A percentile compares a stretch with the other conserved stretches of the same genome.
These are phyloP conservation scores for Hermodice carunculata DNA, from an alignment of 2,888 invertebrate genomes.

Conservation along the genomic window DNA sequence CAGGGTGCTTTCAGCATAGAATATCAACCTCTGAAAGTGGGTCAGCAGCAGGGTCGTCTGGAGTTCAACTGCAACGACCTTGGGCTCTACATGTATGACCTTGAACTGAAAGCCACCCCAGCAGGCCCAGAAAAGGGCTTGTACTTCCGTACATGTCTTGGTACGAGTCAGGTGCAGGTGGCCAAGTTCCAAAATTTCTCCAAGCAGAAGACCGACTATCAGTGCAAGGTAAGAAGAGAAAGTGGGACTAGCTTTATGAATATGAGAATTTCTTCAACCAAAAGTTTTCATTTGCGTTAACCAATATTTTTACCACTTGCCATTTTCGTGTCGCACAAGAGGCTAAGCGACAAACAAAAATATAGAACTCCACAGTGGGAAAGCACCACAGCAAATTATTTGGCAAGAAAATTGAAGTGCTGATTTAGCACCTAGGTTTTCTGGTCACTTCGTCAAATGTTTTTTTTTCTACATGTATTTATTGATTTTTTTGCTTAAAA, in stretches of 20 bases:
- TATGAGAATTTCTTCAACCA: too few relatives aligned
- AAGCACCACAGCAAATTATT: too few relatives aligned
- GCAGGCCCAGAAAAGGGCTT: conserved; percentile 67
- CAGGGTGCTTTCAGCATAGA: conserved; percentile 67
- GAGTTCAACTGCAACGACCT: conserved; percentile 67
- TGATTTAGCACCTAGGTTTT: too few relatives aligned
- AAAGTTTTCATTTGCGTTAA: too few relatives aligned
- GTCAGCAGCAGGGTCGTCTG: conserved; percentile 59
- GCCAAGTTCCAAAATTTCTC: conserved; percentile 69
- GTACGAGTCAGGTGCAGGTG: conserved; percentile 58
- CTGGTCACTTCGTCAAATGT: too few relatives aligned
- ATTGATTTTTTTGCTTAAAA: too few relatives aligned
- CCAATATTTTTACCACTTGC: too few relatives aligned
- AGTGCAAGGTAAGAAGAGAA: conserved; percentile 65
- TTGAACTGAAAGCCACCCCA: conserved; percentile 64
- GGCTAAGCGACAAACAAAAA: too few relatives aligned
- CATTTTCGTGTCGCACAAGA: too few relatives aligned
- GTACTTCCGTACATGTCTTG: conserved; percentile 66
- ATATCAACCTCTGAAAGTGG: conserved; percentile 68
- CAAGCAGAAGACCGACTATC: conserved; percentile 69
- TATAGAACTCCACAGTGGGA: too few relatives aligned
- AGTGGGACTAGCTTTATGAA: neutral
- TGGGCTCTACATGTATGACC: conserved; percentile 67
- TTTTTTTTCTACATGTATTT: too few relatives aligned
- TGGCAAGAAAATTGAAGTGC: too few relatives aligned